Base-by-base conservation (phyloP, 2,113 vertebrate species). In the Anhinga rufa region DNA sequence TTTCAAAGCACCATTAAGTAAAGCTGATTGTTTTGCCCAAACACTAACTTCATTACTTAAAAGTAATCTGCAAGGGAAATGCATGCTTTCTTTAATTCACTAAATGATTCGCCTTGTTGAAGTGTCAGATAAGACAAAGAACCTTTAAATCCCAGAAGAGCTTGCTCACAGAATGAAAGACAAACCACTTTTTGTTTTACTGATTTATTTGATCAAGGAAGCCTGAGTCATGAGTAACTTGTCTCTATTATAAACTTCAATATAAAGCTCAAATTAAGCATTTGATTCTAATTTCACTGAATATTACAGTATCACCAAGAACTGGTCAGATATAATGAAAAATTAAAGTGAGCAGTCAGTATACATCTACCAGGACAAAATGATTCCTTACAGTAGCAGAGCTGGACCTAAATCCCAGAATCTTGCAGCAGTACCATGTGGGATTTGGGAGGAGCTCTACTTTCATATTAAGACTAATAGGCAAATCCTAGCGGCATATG, bases 31-130 rank as follows among this genome's bases (percentile, higher is more conserved):
- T 93, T 97, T 96, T 91, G 74, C 62, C n/a, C 52, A 78, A 83
- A 79, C 65, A 86, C 76, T 93, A 91, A 96, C 60, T 96, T 95
- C 70, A 89, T 97, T 95, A 95, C 90, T 95, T 94, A 89, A 94
- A 69, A 93, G 86, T 86, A 83, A 97, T 95, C 94, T 97, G 66
- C 80, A 97, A 97, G 90, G 94, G 90, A 96, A 98, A 94, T 96
- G 79, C 91, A 94, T 84, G 84, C 6, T 62, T 96, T 58, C 57
- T 64, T 95, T 94, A 96, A 88, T 92, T 97, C 88, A 93, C 49
- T 92, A 90, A 97, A 90, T 87, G 76, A 95, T 95, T 81, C 4
- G 24, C 94, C 94, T 93, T 60, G 51, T 95, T 21, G 4, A 81
- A 96, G 92, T 85, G 79, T 92, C 93, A 92, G 88, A 81, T 83